Evolutionary conservation across 2,888 invertebrate species (phyloP), one percentile per base, ranked within the genome.

Genomic region (Sphinx pinastri): DNA sequence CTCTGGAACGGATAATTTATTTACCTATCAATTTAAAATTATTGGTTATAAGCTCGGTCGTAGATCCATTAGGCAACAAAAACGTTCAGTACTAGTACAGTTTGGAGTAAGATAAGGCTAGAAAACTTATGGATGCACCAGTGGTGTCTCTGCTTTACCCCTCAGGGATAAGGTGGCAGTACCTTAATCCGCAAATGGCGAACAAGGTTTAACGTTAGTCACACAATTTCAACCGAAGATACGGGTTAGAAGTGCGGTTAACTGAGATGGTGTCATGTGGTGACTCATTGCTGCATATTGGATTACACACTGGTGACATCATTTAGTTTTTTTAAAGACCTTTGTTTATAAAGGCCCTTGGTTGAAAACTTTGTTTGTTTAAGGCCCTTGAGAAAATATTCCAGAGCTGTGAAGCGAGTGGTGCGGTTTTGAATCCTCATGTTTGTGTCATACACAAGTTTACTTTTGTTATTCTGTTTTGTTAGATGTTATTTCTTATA

Each of bases 211-310:
- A 13, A 49, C n/a, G 6, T 49, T 49, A 49, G 47, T 63, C 63
- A 63, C 19, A 49, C 19, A 38, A 59, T 16, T 47, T 16, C 16
- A 54, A 47, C 25, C 25, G 47, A 63, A 54, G 45, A 63, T 63
- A 63, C 16, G 54, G 72, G 71, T 74, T 78, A 72, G 72, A 76
- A 74, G 70, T 75, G 71, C 73, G 76, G 70, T 72, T 67, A 71
- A 72, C 68, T 67, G 52, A 52, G 67, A 58, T 14, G 67, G 74
- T 75, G 76, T 71, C 78, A 75, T 70, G 69, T 70, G 69, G 73
- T 90, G 90, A 90, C 73, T 90, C 89, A 90, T 76, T 78, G 74
- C 76, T 86, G 82, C 84, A 81, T 84, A 84, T 87, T 84, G 86
- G 79, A 84, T 90, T 89, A 88, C 89, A 82, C 85, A 74, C 75